A percentile compares a stretch with the other conserved stretches of the same genome.
Conservation (phyloP, 1,140 invertebrate species). For the Paramacrobiotus metropolitanus region DNA sequence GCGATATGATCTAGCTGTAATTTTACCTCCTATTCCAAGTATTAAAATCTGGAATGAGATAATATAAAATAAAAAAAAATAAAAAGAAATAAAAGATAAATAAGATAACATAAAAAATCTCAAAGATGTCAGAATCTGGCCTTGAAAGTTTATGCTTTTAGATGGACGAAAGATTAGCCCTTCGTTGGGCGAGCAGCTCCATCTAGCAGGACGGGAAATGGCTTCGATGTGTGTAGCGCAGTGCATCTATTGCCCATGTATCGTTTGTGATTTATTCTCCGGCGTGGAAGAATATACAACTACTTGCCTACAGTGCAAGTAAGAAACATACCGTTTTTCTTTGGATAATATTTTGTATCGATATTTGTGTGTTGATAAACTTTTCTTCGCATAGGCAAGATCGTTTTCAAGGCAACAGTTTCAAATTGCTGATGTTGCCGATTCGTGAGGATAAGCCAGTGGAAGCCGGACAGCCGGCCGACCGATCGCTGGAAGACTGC, state of each 20-base stretch:
- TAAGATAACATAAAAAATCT: no score
- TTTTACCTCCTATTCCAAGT: no score
- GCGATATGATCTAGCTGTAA: no score
- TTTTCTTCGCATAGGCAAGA: neutral
- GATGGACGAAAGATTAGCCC: neutral
- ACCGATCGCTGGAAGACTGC: neutral
- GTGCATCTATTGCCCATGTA: neutral
- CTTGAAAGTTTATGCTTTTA: neutral
- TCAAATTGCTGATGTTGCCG: constrained; percentile 1
- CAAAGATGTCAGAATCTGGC: no score
- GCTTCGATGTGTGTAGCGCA: neutral
- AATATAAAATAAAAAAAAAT: no score
- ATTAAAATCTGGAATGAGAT: no score
- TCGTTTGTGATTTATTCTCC: constrained; percentile 1
- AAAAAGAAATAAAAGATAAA: no score
- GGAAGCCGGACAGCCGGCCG: neutral
- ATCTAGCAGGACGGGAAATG: neutral
- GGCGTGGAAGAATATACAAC: neutral
- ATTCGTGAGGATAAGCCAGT: neutral
- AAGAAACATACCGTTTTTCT: neutral
- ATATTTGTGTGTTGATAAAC: neutral
- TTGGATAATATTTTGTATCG: neutral
- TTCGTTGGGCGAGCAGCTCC: neutral
- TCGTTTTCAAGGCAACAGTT: neutral
- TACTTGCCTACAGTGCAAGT: neutral